Base-by-base conservation (phyloP, 2,797 vertebrate genomes). In the Limnodromus scolopaceus region DNA sequence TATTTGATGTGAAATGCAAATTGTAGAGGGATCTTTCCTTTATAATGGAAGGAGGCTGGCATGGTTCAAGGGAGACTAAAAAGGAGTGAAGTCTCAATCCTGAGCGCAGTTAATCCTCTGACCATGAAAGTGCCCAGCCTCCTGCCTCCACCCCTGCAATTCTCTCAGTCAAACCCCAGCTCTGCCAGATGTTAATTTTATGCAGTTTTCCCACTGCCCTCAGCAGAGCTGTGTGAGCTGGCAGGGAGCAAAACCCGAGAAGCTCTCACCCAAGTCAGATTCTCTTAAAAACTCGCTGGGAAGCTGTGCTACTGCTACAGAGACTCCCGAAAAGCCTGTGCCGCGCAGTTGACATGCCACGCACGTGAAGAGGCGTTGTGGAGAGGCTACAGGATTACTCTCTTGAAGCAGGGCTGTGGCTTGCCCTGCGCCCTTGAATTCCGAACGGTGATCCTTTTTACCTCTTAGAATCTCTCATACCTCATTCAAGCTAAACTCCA, bases 301-400 rank as follows among this genome's bases (percentile, higher is more conserved):
- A 57, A 58, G 34, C 55, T 66, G 38, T 49, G 45, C 74, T 70
- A 48, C 69, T 77, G 55, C 48, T 53, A 2, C 7, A 3, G 39
- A 45, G n/a, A 8, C 14, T 51, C 19, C 48, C 48, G 23, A 13
- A 24, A 66, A 34, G 15, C 72, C 18, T 15, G 15, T 22, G 28
- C 51, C 1, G 0, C 22, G 1, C 27, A 2, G 39, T 24, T 45
- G 39, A 38, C 32, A 17, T 1, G 0, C 45, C 1, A 0, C 13
- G 28, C 20, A 3, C 0, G 0, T 20, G 48, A 36, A 25, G 46
- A 54, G 45, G 6, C 34, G 22, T 1, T 43, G 16, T 10, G 39
- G 11, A 7, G 48, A 32, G 41, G 30, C 43, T 68, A 9, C 17
- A 53, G 48, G 28, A 27, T 34, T 79, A 19, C 27, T 23, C 14